A percentile compares a stretch with the other conserved stretches of the same genome.
These are phyloP conservation scores for Tuta absoluta DNA, from an alignment of 2,888 invertebrate species.

Conservation along the genomic window DNA sequence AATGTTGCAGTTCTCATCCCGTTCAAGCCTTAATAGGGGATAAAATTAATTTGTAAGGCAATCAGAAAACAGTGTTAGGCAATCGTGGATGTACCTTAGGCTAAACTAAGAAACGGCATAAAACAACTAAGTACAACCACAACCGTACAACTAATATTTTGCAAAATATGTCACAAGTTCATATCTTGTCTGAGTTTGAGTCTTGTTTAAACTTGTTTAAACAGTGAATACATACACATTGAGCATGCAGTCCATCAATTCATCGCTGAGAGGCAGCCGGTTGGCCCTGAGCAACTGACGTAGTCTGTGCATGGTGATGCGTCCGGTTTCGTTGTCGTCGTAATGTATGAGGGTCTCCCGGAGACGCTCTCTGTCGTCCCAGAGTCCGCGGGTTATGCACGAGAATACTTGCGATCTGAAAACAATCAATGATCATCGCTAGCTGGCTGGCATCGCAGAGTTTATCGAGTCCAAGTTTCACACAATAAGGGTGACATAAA, in stretches of 20 bases:
- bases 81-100: no score
- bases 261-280: conserved; percentile 84
- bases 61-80: background rate
- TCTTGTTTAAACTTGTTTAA: background rate
- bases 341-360: conserved; percentile 66
- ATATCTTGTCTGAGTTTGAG: background rate
- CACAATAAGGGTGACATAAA: no score
- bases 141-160: background rate
- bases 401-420: conserved; percentile 85
- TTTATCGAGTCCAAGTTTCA: no score
- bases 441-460: no score
- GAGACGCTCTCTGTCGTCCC: conserved; percentile 83
- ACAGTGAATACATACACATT: conserved; percentile 78
- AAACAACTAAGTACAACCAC: no score
- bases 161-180: background rate
- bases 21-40: conserved; percentile 73
- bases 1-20: conserved; percentile 84
- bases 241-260: conserved; percentile 86
- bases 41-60: background rate
- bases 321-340: conserved; percentile 76
- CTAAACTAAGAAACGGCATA: no score
- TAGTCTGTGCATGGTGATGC: conserved; percentile 79
- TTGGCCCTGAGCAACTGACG: conserved; percentile 85
- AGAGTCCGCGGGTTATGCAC: conserved; percentile 86
- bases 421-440: background rate